Percentiles rank a stretch among this genome's conserved stretches.
phyloP scores from a whole-genome alignment of 1,140 invertebrate species.

The Magallana angulata region DNA sequence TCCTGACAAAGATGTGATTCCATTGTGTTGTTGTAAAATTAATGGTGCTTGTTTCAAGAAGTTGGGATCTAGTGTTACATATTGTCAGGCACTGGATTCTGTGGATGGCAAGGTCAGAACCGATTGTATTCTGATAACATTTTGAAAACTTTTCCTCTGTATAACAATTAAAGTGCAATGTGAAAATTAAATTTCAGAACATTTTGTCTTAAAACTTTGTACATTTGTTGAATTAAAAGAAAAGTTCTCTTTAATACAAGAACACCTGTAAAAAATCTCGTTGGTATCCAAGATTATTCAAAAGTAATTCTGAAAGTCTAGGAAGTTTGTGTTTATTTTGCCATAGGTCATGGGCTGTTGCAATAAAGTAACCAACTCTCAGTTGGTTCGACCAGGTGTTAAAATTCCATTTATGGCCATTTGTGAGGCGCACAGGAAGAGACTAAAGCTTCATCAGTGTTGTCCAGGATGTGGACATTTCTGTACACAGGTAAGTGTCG shows the following conservation, averaged over 20 bases:
- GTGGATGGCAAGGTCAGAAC: slow-evolving; percentile 85
- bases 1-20: slow-evolving; percentile 72
- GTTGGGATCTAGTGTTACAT: slow-evolving; percentile 70
- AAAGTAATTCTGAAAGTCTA: no score
- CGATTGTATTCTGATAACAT: not conserved
- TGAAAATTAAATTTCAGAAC: no score
- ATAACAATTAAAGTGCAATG: not conserved
- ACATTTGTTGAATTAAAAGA: no score
- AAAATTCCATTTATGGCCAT: slow-evolving; percentile 91
- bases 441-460: slow-evolving; percentile 90
- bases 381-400: slow-evolving; percentile 87
- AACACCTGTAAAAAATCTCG: no score
- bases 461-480: slow-evolving; percentile 94
- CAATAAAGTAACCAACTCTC: slow-evolving; percentile 84
- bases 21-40: slow-evolving; percentile 77
- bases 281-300: no score
- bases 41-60: slow-evolving; percentile 75
- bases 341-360: slow-evolving; percentile 87
- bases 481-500: slow-evolving; percentile 88
- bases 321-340: not conserved
- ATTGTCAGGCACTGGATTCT: slow-evolving; percentile 88
- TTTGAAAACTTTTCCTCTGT: not conserved
- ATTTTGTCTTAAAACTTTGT: no score
- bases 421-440: slow-evolving; percentile 89
- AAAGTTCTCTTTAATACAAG: no score